Evolutionary conservation across 2,113 vertebrate genomes (phyloP), one percentile per base, ranked within the genome.

Genomic region (Nothoprocta perdicaria): DNA sequence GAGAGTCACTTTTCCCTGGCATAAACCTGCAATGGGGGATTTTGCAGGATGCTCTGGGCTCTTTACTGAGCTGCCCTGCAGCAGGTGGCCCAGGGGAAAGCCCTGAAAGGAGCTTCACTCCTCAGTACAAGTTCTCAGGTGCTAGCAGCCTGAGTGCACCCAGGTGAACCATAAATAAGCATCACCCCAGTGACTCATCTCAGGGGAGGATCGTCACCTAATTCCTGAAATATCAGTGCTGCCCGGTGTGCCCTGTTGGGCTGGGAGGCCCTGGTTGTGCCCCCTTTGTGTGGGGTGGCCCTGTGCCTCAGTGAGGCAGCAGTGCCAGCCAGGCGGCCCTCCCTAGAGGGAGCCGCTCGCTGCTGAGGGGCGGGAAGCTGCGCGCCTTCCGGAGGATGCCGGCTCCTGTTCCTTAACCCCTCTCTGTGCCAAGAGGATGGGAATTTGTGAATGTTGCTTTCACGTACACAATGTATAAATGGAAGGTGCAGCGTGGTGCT

Each of bases 211-310:
- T 10, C 18, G 77, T 76, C 67, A 38, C 15, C 52, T 14, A 3
- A 2, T 31, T 3, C 13, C 41, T 10, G 8, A 50, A 58, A 63
- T 23, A 10, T 4, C 3, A 4, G 0, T 0, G 0, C 7, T n/a
- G 33, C 11, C 52, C 14, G 9, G 0, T 0, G 1, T 2, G 3
- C 2, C 50, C 24, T 5, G 3, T 0, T 15, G 14, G 10, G 16
- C 7, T 43, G 4, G 2, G 2, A 1, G 1, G 2, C 1, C n/a
- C 2, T 19, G 0, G 5, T 62, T 6, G 2, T 15, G 11, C 1
- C 1, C 67, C 33, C 3, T 23, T 4, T 10, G 58, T 15, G 23
- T 35, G 38, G 10, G 48, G 48, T 23, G 48, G 6, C 10, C 21
- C 21, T 21, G 19, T 22, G 19, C 10, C 10, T 11, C 46, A 8